phyloP scores from a whole-genome alignment of 2,797 vertebrate genomes.

The Coregonus ussuriensis region DNA sequence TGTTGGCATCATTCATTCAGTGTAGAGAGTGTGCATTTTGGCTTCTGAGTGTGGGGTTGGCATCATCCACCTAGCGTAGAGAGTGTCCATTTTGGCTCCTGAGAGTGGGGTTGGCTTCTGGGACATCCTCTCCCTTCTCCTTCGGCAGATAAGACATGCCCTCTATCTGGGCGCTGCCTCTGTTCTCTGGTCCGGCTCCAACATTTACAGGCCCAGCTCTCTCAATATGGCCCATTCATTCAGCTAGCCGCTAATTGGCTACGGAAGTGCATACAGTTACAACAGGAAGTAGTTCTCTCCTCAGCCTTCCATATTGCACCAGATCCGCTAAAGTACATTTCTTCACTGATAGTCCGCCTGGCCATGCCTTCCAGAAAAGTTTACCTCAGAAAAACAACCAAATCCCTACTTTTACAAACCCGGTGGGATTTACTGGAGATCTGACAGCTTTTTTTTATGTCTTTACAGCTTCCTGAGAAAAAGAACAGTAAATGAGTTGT shows the following conservation, averaged over 20 bases:
- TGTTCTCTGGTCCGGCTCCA: neutral
- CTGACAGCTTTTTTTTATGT: conserved; percentile 11
- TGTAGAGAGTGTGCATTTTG: neutral
- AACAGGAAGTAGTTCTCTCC: conserved; percentile 46
- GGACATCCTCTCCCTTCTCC: neutral
- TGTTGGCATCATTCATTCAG: neutral
- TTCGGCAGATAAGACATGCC: neutral
- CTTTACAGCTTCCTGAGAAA: conserved; percentile 19
- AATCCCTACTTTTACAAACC: conserved; percentile 15
- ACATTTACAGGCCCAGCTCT: conserved; percentile 3
- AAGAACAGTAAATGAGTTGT: conserved; percentile 9
- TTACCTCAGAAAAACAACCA: conserved; percentile 23
- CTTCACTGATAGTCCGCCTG: conserved; percentile 25
- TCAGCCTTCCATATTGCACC: conserved; percentile 17
- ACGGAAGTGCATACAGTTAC: conserved; percentile 47
- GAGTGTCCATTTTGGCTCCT: neutral
- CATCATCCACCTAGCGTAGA: neutral
- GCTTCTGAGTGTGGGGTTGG: neutral
- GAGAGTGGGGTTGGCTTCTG: neutral
- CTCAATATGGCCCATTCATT: conserved; percentile 33
- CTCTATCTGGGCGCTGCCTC: neutral
- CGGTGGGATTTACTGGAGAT: conserved; percentile 16
- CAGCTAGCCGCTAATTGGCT: conserved; percentile 31
- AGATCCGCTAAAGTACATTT: conserved; percentile 35
- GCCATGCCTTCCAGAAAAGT: no score